phyloP scores from a whole-genome alignment of 2,888 invertebrate species.

The Rhamphomyia laevipes region DNA sequence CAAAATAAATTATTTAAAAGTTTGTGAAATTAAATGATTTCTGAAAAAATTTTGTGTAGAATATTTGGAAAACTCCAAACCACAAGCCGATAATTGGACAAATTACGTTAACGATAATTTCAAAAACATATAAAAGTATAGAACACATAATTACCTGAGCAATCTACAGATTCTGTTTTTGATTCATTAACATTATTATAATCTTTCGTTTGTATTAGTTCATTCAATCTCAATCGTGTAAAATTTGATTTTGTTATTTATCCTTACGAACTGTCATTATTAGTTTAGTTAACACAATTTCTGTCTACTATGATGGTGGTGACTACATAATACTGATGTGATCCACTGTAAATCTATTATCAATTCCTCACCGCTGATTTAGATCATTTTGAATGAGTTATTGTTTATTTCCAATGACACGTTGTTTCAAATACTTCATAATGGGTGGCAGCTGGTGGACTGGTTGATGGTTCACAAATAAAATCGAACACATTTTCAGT shows the following conservation, averaged over 20 bases:
- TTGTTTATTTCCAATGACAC: constrained; percentile 38
- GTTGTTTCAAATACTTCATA: constrained; percentile 47
- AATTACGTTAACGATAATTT: too few relatives aligned
- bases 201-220: constrained; percentile 94
- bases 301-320: constrained; percentile 22
- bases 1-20: too few relatives aligned
- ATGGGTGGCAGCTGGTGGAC: constrained; percentile 28
- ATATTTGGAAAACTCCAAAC: too few relatives aligned
- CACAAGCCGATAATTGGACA: too few relatives aligned
- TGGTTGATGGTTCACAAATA: constrained; percentile 19
- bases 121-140: not conserved
- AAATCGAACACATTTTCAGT: constrained; percentile 61
- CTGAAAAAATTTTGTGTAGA: too few relatives aligned
- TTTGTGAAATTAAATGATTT: too few relatives aligned
- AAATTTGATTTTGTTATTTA: constrained; percentile 42
- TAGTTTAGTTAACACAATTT: constrained; percentile 20
- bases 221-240: constrained; percentile 87
- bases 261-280: constrained; percentile 24
- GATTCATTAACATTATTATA: constrained; percentile 93
- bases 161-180: constrained; percentile 47
- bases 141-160: not conserved
- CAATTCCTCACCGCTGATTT: constrained; percentile 58
- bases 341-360: constrained; percentile 28
- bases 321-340: constrained; percentile 20
- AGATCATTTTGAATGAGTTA: constrained; percentile 57